phyloP scores from a whole-genome alignment of 2,888 invertebrate species.

The Temnothorax unifasciatus region DNA sequence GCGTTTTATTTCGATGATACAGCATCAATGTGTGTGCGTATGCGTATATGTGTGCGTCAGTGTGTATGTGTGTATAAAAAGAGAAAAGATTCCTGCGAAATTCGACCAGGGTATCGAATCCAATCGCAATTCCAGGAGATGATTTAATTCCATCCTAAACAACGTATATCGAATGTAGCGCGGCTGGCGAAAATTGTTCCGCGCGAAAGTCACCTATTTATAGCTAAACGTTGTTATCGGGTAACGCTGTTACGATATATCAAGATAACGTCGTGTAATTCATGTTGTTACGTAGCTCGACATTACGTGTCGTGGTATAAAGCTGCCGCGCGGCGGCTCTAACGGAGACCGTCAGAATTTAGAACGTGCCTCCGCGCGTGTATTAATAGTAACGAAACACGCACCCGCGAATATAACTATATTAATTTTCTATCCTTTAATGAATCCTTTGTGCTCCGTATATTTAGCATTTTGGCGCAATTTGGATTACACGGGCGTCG shows the following conservation, averaged over 20 bases:
- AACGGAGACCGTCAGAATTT: slow-evolving; percentile 30
- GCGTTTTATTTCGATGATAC: slow-evolving; percentile 44
- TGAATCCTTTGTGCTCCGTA: background rate
- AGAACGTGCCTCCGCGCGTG: background rate
- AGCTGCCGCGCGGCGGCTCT: slow-evolving; percentile 2
- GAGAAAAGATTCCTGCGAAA: slow-evolving; percentile 35
- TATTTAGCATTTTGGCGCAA: background rate
- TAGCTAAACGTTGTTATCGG: slow-evolving; percentile 51
- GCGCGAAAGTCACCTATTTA: slow-evolving; percentile 52
- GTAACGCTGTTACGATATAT: slow-evolving; percentile 45
- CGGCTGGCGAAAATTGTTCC: slow-evolving; percentile 44
- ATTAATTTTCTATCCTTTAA: slow-evolving; percentile 18
- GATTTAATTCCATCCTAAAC: slow-evolving; percentile 55
- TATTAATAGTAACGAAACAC: slow-evolving; percentile 31
- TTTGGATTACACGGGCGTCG: background rate
- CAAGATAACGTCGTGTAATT: slow-evolving; percentile 55
- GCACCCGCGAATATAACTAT: background rate
- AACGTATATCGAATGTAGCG: slow-evolving; percentile 39
- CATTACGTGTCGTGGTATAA: slow-evolving; percentile 28
- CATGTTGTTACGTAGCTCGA: slow-evolving; percentile 41
- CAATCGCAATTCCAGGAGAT: slow-evolving; percentile 53
- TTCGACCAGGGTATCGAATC: slow-evolving; percentile 45
- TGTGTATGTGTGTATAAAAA: background rate
- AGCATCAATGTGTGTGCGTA: background rate
- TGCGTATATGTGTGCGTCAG: background rate